phyloP scores from a whole-genome alignment of 2,113 vertebrate genomes.

The Passerina amoena region DNA sequence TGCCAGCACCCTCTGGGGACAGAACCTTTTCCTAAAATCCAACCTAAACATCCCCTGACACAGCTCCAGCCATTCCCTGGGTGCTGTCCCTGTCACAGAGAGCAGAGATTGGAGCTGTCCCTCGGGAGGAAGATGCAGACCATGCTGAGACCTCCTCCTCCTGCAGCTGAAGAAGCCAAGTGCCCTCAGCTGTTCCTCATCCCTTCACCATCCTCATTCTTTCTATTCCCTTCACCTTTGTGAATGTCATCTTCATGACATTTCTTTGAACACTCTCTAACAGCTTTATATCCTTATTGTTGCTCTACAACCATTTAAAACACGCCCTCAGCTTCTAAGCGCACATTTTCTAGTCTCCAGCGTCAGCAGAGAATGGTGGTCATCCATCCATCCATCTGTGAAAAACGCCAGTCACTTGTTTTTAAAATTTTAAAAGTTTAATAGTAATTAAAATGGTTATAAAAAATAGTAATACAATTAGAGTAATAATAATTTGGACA shows the following conservation, averaged over 20 bases:
- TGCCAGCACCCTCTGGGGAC: background rate
- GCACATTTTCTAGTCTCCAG: background rate
- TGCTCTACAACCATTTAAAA: fast-evolving
- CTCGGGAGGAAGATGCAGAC: background rate
- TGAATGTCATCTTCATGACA: background rate
- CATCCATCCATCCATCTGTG: background rate
- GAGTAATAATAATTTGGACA: too few species aligned
- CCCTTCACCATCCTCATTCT: background rate
- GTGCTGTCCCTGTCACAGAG: background rate
- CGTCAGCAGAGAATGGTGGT: background rate
- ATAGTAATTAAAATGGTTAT: too few species aligned
- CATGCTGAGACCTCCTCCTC: background rate
- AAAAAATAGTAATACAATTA: too few species aligned
- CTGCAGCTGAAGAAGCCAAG: background rate
- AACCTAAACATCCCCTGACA: fast-evolving
- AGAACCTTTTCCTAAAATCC: background rate
- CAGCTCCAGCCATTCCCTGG: background rate
- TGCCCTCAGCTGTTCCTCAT: background rate
- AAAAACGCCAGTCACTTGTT: too few species aligned
- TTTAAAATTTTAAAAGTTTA: too few species aligned
- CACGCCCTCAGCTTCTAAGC: background rate
- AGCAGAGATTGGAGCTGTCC: background rate
- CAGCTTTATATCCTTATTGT: background rate
- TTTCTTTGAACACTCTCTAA: background rate
- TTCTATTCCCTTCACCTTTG: background rate